Evolutionary conservation across 2,888 invertebrate species (phyloP), one percentile per base, ranked within the genome.

Genomic region (Calliphora vomitoria): DNA sequence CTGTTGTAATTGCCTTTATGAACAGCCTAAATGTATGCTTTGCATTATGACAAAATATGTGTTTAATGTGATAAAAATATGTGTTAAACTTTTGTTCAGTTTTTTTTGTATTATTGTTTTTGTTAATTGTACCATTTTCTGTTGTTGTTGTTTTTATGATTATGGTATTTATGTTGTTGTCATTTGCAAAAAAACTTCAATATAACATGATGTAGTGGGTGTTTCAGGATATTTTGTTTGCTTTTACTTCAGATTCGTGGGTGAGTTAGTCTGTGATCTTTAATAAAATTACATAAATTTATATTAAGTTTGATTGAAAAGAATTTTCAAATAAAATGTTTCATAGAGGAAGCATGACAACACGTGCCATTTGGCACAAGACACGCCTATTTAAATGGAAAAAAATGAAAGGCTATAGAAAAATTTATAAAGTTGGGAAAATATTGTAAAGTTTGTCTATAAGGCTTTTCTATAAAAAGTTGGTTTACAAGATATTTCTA

Each of bases 21-120:
- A 35, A 53, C 6, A 18, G 74, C 66, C 82, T 75, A 60, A 68
- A 82, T 60, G 58, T 58, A 75, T 75, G 41, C 75, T 50, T 15
- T 20, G 8, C 8, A 35, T 8, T 5, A 13, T n/a, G 8, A 31
- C 5, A 5, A 64, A 58, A 47, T 78, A 66, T 58, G 25, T 41
- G 11, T 41, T 50, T 50, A 2, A 35, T 68, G 20, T 35, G 4
- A 1, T 35, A 3, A 50, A 55, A 31, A 58, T 35, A 8, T 58
- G 66, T 53, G 25, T 11, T 13, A 18, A 66, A 58, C 13, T n/a
- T 11, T 38, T 38, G 47, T 60, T 25, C 15, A 50, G 15, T 44
- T 69, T 69, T 60, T 55, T 35, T 35, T 68, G 6, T 53, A 66
- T 64, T 62, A 2, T 64, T 68, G 20, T 47, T 13, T 0, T 18